phyloP scores from a whole-genome alignment of 2,113 vertebrate genomes.

The Cacatua alba region DNA sequence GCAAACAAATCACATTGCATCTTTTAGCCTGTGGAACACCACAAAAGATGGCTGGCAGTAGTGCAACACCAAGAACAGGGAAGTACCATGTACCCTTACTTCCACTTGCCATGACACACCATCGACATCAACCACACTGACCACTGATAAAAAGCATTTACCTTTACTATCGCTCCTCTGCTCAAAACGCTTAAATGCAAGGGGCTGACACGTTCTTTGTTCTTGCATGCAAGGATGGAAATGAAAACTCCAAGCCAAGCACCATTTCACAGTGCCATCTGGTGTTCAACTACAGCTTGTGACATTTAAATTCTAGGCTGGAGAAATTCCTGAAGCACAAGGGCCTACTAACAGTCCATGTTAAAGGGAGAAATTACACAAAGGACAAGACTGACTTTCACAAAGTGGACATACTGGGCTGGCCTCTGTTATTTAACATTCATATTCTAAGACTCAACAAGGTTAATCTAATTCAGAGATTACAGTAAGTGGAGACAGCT shows the following conservation, averaged over 20 bases:
- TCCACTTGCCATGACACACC: neutral
- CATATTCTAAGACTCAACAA: neutral
- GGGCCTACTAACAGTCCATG: neutral
- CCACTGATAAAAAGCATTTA: neutral
- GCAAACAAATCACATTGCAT: neutral
- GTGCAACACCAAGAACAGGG: neutral
- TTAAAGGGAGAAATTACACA: neutral
- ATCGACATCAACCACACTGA: fast-evolving
- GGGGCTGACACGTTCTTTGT: neutral
- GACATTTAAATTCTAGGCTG: neutral
- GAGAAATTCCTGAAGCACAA: neutral
- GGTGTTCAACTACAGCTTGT: neutral
- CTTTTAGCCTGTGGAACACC: neutral
- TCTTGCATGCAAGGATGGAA: neutral
- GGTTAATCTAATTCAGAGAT: neutral
- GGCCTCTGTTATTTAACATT: neutral
- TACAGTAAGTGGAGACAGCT: neutral
- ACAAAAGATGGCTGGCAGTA: too few species aligned
- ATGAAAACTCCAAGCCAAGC: neutral
- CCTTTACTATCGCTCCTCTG: neutral
- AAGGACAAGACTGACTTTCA: neutral
- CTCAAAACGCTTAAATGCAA: neutral
- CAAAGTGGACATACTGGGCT: neutral
- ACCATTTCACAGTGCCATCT: conserved; percentile 26
- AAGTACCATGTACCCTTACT: neutral